Base-by-base conservation (phyloP, 1,140 invertebrate genomes). In the Bombus polaris region DNA sequence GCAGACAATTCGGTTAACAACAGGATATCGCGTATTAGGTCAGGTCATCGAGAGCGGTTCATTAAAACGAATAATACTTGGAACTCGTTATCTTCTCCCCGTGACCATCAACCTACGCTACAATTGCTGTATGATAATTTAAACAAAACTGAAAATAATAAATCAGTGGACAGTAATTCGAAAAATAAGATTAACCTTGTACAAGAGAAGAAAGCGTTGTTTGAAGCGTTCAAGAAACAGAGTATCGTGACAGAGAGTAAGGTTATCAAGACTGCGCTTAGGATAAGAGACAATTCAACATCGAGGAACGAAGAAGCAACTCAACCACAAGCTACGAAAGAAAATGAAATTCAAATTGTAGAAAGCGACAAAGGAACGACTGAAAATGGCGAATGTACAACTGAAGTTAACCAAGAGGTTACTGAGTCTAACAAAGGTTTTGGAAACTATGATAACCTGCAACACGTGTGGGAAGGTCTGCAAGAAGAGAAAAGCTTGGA, bases 381-480 rank as follows among this genome's bases (percentile, higher is more conserved):
- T 8, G 53, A 25, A 22, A 80, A 74, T 32, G 72, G 57, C 0
- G 82, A 83, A 3, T 28, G 53, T 8, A n/a, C 22, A 35, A 91
- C 89, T 79, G 85, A 91, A 18, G 78, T 78, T 35, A 75, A 81
- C 9, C 65, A 65, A 13, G 70, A 32, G 2, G 32, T 37, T 9
- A 25, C 35, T 39, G 57, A 86, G 47, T 59, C 89, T 32, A 42
- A 53, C 37, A 84, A 87, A 77, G 88, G 87, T 9, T 93, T 94
- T n/a, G 94, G 94, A 0, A 95, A 95, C 75, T 96, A 96, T 80
- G 95, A 96, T 65, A 96, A 96, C 71, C 79, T 96, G 12, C 93
- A 95, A 57, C 93, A 95, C 28, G 93, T 95, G 4, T 96, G 96
- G 95, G 94, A 95, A 10, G 93, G 91, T 71, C 83, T 95, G 0